Evolutionary conservation across 2,113 vertebrate species (phyloP), one percentile per base, ranked within the genome.

Genomic region (Callaeas wilsoni): DNA sequence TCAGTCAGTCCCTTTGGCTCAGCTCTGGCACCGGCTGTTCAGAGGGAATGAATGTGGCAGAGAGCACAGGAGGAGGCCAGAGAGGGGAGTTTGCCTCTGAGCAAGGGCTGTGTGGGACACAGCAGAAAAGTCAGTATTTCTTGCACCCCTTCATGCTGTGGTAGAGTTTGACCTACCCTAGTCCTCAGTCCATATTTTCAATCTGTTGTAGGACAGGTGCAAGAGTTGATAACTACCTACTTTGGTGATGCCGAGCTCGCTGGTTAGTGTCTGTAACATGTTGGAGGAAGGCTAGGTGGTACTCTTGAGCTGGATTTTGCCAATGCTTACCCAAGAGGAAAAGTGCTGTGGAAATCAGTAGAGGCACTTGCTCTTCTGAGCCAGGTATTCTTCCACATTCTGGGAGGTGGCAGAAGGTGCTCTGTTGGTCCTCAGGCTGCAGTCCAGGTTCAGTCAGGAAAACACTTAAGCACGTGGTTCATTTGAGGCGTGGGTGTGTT

Each of bases 221-320:
- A 70, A 13, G 56, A 29, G 84, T 59, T 86, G 50, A 4, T 44
- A 87, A 49, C 71, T 91, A 1, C 86, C 85, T 77, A 63, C 78
- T 88, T 77, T 92, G 94, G 88, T 71, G 87, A 50, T 95, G 75
- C n/a, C 56, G 68, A 87, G 68, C 70, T 90, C n/a, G 0, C 44
- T 52, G 71, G 46, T 69, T 53, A 35, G 47, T 39, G 30, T 96
- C 80, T 96, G 94, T 96, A 96, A 90, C 71, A 17, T 91, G 82
- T 57, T 83, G 79, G 32, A 62, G 67, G 79, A 79, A 96, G 91
- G 94, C 93, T 97, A 96, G 95, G 94, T 95, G 94, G 95, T 95
- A 96, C 95, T 96, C 95, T 96, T 95, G 94, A 96, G 96, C 96
- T 96, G 93, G 92, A 33, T 95, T 96, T 94, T 95, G 85, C 76